Evolutionary conservation across 2,113 vertebrate genomes (phyloP).

Genomic region (Nipponia nippon): DNA sequence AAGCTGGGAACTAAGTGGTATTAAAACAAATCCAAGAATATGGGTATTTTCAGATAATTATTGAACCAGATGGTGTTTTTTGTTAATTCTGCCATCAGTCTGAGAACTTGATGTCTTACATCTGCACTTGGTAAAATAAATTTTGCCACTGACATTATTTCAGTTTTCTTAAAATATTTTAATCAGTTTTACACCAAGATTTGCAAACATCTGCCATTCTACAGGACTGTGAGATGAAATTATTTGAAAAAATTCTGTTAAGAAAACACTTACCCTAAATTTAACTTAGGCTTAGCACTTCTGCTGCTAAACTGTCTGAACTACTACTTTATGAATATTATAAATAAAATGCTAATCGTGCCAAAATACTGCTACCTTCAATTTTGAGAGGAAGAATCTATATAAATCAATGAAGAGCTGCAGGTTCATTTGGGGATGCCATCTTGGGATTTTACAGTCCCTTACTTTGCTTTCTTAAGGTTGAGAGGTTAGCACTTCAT

Average conservation of each 20-base stretch:
- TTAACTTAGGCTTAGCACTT: slow-evolving; percentile 52
- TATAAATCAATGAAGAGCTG: neutral
- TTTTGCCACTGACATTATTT: slow-evolving; percentile 82
- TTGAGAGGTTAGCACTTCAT: neutral
- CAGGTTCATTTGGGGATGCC: neutral
- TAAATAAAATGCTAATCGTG: slow-evolving; percentile 20
- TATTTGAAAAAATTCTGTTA: slow-evolving; percentile 67
- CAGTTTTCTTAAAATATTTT: slow-evolving; percentile 86
- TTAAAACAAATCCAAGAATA: slow-evolving; percentile 81
- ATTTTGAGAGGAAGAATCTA: neutral
- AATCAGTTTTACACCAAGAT: slow-evolving; percentile 81
- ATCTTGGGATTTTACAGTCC: neutral
- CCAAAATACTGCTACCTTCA: neutral
- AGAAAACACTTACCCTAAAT: slow-evolving; percentile 57
- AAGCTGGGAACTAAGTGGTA: slow-evolving; percentile 77
- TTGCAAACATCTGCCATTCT: slow-evolving; percentile 82
- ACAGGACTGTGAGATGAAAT: slow-evolving; percentile 64
- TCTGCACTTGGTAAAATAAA: slow-evolving; percentile 86
- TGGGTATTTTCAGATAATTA: slow-evolving; percentile 83
- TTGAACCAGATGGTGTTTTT: slow-evolving; percentile 88
- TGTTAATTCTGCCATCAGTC: slow-evolving; percentile 86
- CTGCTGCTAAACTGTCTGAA: slow-evolving; percentile 42
- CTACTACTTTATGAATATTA: slow-evolving; percentile 7
- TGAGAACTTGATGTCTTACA: slow-evolving; percentile 87
- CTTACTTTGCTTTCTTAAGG: neutral